Conservation (phyloP, 1,140 invertebrate species). For the Reticulitermes speratus region DNA sequence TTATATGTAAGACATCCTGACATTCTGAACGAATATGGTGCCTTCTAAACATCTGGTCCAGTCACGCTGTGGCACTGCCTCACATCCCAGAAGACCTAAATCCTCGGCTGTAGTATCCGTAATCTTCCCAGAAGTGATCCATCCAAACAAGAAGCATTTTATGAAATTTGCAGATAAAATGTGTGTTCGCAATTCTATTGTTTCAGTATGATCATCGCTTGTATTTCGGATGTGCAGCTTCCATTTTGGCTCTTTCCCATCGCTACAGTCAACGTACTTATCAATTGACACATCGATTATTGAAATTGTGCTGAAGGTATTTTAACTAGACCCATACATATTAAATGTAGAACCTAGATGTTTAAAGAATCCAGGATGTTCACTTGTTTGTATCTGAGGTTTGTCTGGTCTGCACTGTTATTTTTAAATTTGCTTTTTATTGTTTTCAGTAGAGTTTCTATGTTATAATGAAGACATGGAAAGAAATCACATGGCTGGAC, state of each 20-base stretch:
- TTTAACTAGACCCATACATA: slow-evolving; percentile 3
- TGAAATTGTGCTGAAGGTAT: not conserved
- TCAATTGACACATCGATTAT: not conserved
- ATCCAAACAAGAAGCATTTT: too few species aligned
- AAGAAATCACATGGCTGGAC: too few species aligned
- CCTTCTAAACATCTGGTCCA: too few species aligned
- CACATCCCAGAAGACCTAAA: too few species aligned
- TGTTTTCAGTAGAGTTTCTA: not conserved
- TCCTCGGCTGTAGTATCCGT: too few species aligned
- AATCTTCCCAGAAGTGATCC: too few species aligned
- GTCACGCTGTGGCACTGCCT: too few species aligned
- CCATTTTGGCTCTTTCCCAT: not conserved
- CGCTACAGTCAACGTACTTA: slow-evolving; percentile 10
- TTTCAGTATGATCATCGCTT: not conserved
- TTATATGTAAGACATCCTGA: too few species aligned
- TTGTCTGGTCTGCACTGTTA: not conserved
- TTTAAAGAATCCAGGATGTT: not conserved
- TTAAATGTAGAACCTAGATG: not conserved
- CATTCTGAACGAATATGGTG: too few species aligned
- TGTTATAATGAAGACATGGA: not conserved
- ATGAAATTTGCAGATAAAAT: not conserved
- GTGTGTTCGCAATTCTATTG: not conserved
- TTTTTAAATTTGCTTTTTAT: not conserved
- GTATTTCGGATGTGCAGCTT: not conserved
- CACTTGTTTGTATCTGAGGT: not conserved